Percentiles rank a stretch among this genome's conserved stretches.
Evolutionary conservation across 2,113 vertebrate genomes (phyloP).

Genomic region (Hippocampus zosterae): DNA sequence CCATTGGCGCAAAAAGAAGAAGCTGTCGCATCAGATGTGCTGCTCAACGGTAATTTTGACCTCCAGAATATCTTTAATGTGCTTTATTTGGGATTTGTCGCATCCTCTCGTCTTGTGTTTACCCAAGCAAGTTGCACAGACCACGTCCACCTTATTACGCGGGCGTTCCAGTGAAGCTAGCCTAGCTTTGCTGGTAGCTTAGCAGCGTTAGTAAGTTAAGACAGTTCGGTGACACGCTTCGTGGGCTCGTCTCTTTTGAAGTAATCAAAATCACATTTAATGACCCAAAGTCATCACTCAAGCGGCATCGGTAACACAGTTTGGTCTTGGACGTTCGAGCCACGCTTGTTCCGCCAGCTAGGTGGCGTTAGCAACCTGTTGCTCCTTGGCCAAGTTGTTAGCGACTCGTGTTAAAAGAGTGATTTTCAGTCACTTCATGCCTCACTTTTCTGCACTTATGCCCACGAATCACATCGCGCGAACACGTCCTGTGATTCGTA

Average conservation of each 20-base stretch:
- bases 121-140: neutral
- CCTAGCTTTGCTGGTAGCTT: neutral
- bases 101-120: neutral
- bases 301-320: neutral
- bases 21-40: neutral
- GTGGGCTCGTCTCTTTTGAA: neutral
- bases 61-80: neutral
- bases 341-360: neutral
- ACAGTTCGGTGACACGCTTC: neutral
- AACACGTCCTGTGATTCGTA: too few relatives aligned
- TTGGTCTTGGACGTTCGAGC: neutral
- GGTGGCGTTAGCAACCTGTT: neutral
- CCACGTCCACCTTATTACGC: neutral
- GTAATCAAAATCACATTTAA: neutral
- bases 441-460: neutral
- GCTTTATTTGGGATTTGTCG: neutral
- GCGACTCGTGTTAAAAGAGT: neutral
- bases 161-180: neutral
- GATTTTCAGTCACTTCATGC: too few relatives aligned
- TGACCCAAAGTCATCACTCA: neutral
- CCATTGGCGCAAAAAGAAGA: slow-evolving; percentile 27
- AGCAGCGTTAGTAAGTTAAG: neutral
- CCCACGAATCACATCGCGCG: neutral
- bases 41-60: slow-evolving; percentile 18
- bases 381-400: neutral